Evolutionary conservation across 2,888 invertebrate genomes (phyloP).

Genomic region (Amphipyra tragopoginis): DNA sequence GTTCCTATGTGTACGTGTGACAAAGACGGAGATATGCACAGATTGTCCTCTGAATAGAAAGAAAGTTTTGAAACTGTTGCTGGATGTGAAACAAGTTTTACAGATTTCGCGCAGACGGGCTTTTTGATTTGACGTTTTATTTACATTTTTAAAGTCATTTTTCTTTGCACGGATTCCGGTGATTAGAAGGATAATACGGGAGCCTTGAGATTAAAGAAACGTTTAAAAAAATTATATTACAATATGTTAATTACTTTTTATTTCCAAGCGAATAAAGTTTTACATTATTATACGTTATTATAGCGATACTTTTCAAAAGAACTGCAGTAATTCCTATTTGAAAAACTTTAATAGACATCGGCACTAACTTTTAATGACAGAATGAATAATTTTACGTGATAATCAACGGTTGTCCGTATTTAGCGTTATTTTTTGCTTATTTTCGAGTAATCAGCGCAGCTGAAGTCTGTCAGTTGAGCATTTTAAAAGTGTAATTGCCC

Average conservation of each 20-base stretch:
- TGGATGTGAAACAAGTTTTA: conserved; percentile 87
- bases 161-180: conserved; percentile 15
- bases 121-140: conserved; percentile 73
- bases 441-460: conserved; percentile 55
- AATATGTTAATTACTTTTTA: not conserved
- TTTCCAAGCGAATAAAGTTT: conserved; percentile 1
- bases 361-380: conserved; percentile 27
- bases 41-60: conserved; percentile 81
- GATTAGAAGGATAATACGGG: conserved; percentile 16
- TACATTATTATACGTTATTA: conserved; percentile 13
- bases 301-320: not conserved
- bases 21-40: conserved; percentile 71
- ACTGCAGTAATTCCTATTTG: conserved; percentile 1
- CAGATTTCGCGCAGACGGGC: conserved; percentile 85
- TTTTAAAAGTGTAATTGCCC: conserved; percentile 72
- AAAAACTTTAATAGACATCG: conserved; percentile 14
- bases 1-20: conserved; percentile 64
- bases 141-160: conserved; percentile 60
- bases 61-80: conserved; percentile 87
- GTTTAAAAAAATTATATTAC: not conserved
- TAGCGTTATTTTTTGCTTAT: conserved; percentile 50
- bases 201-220: conserved; percentile 1
- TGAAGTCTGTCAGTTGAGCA: conserved; percentile 57
- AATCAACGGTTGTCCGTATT: conserved; percentile 36
- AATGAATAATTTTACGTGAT: conserved; percentile 38